Evolutionary conservation across 2,113 vertebrate genomes (phyloP).

Genomic region (Pterocles gutturalis): DNA sequence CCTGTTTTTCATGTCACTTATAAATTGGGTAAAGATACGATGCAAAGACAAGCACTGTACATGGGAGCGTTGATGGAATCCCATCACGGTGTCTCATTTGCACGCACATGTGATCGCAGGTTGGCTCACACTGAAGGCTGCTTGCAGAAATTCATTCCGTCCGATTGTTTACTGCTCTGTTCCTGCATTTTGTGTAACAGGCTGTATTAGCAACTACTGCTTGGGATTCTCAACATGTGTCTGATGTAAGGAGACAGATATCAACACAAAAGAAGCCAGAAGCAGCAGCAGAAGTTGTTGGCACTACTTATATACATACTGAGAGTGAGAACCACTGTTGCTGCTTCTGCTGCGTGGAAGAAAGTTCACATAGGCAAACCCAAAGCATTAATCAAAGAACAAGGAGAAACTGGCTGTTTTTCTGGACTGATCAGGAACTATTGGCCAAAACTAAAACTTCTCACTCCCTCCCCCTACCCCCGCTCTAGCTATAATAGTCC

Average conservation of each 20-base stretch:
- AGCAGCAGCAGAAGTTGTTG: not conserved
- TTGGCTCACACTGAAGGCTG: not conserved
- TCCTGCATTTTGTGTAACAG: not conserved
- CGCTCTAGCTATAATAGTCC: not conserved
- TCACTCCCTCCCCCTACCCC: not conserved
- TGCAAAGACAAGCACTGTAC: not conserved
- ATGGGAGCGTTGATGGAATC: not conserved
- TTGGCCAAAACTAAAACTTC: not conserved
- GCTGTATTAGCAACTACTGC: not conserved
- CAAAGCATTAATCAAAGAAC: not conserved
- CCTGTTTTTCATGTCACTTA: not conserved
- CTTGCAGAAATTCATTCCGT: not conserved
- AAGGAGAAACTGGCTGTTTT: not conserved
- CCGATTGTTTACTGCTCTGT: not conserved
- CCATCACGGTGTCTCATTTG: rapidly evolving
- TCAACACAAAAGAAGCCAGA: not conserved
- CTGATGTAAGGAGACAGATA: not conserved
- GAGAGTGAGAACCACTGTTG: not conserved
- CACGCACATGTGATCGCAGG: not conserved
- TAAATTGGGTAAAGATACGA: rapidly evolving
- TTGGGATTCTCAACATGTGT: not conserved
- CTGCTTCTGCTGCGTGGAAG: not conserved
- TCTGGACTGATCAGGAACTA: not conserved
- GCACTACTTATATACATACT: not conserved
- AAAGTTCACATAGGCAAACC: not conserved